Evolutionary conservation across 2,113 vertebrate species (phyloP).

Genomic region (Cyrtonyx montezumae): DNA sequence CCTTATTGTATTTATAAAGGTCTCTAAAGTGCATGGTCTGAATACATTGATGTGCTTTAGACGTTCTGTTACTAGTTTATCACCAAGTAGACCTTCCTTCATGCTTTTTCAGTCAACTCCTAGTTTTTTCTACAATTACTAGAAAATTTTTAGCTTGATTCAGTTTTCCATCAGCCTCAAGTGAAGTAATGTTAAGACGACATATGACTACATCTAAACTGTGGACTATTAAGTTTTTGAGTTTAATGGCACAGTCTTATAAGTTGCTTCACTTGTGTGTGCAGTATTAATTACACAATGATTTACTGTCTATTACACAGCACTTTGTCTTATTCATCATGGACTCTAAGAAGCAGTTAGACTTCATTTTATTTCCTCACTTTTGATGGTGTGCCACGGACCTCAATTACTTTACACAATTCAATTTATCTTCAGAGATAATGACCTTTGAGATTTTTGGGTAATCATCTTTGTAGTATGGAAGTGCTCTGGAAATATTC

Average conservation of each 20-base stretch:
- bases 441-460: background rate
- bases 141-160: background rate
- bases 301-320: background rate
- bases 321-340: background rate
- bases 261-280: background rate
- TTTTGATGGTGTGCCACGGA: background rate
- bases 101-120: background rate
- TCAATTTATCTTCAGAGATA: background rate
- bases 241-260: background rate
- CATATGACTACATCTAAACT: background rate
- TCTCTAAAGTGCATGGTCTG: background rate
- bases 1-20: background rate
- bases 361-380: background rate
- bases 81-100: background rate
- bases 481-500: background rate
- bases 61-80: background rate
- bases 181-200: background rate
- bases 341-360: background rate
- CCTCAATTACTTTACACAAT: background rate
- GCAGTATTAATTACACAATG: background rate
- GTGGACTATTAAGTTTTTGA: background rate
- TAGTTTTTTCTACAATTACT: background rate
- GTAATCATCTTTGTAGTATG: background rate
- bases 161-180: background rate
- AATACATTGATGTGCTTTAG: background rate